phyloP scores from a whole-genome alignment of 2,888 invertebrate species.

The Stenurella melanura region DNA sequence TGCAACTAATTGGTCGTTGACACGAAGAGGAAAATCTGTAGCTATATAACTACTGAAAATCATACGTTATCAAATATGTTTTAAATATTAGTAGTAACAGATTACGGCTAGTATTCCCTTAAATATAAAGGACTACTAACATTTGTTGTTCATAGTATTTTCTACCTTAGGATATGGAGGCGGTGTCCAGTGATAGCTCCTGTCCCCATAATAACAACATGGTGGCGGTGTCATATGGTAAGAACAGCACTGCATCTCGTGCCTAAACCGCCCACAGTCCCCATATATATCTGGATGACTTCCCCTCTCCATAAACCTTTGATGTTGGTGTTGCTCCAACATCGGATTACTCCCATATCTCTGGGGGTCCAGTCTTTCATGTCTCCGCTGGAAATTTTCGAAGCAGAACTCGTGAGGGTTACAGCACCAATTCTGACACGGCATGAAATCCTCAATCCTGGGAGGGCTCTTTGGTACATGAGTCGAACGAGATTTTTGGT shows the following conservation, averaged over 20 bases:
- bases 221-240: conserved; percentile 67
- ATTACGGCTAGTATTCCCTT: background rate
- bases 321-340: conserved; percentile 65
- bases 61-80: background rate
- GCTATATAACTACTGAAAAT: background rate
- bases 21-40: background rate
- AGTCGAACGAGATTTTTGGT: conserved; percentile 80
- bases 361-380: conserved; percentile 74
- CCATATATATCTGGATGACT: conserved; percentile 72
- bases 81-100: background rate
- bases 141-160: background rate
- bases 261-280: conserved; percentile 63
- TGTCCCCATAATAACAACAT: conserved; percentile 68
- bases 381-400: conserved; percentile 78
- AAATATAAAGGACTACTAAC: background rate
- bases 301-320: conserved; percentile 61
- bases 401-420: conserved; percentile 70
- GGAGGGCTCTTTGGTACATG: conserved; percentile 73
- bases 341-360: conserved; percentile 72
- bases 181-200: conserved; percentile 69
- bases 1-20: conserved; percentile 7
- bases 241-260: conserved; percentile 67
- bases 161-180: conserved; percentile 66
- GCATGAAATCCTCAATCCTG: conserved; percentile 67
- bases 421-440: conserved; percentile 70